Conservation (phyloP, 2,113 vertebrate species). For the Fukomys damarensis region DNA sequence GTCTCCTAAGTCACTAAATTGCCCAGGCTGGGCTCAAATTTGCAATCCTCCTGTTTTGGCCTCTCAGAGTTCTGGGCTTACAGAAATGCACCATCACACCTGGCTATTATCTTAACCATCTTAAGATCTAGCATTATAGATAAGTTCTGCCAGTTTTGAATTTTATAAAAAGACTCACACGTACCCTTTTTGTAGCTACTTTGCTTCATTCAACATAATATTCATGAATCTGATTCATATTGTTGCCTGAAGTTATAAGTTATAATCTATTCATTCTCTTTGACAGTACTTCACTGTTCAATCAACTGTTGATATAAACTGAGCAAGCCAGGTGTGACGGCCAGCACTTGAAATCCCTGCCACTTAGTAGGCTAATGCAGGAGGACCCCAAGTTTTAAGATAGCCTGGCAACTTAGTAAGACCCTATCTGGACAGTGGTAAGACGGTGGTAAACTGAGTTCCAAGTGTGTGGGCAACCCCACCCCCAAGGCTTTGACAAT, state of each 20-base stretch:
- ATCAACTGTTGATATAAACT: not conserved
- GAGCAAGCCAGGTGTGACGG: too few species aligned
- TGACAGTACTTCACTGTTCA: not conserved
- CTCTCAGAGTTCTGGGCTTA: not conserved
- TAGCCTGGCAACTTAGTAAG: too few species aligned
- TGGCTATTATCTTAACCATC: not conserved
- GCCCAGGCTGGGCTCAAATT: not conserved
- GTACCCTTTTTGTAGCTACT: not conserved
- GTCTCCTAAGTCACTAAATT: not conserved
- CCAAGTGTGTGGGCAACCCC: not conserved
- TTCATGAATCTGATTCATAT: not conserved
- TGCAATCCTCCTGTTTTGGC: not conserved
- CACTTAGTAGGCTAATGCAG: too few species aligned
- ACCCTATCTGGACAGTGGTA: not conserved
- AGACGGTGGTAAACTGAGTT: not conserved
- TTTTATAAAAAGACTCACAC: not conserved
- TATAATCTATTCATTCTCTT: not conserved
- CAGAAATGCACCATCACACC: not conserved
- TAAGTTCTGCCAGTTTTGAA: not conserved
- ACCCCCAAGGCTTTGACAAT: not conserved
- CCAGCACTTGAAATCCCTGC: too few species aligned
- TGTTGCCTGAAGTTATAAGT: too few species aligned
- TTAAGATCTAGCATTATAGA: not conserved
- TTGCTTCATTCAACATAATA: not conserved
- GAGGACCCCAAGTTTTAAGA: too few species aligned